Percentiles rank a stretch among this genome's conserved stretches.
Conservation (phyloP, 2,113 vertebrate species). For the Trinectes maculatus region DNA sequence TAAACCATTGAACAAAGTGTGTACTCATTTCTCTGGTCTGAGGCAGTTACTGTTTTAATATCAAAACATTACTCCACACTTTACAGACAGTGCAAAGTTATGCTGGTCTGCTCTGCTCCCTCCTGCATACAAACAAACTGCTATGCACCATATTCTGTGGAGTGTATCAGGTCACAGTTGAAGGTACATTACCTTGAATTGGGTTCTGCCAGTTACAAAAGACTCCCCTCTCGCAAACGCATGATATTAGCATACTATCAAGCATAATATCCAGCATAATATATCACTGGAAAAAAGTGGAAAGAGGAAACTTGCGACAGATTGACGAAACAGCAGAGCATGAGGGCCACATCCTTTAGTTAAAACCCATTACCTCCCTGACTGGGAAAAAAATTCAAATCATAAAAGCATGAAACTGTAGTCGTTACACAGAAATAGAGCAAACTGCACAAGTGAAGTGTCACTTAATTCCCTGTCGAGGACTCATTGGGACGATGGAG, state of each 20-base stretch:
- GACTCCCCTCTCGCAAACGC: constrained; percentile 30
- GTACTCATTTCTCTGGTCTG: constrained; percentile 34
- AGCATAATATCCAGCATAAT: constrained; percentile 32
- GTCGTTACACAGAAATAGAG: background rate
- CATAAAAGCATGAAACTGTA: background rate
- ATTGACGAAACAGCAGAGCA: constrained; percentile 13
- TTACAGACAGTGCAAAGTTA: constrained; percentile 30
- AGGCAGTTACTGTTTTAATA: constrained; percentile 36
- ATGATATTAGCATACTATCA: constrained; percentile 42
- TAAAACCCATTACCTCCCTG: constrained; percentile 11
- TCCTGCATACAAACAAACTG: constrained; percentile 31
- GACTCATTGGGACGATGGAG: background rate
- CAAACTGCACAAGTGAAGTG: background rate
- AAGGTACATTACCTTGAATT: constrained; percentile 38
- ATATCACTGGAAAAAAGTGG: constrained; percentile 11
- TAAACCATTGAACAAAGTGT: constrained; percentile 50
- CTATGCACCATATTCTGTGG: constrained; percentile 16
- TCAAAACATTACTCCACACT: constrained; percentile 46
- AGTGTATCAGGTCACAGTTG: constrained; percentile 27
- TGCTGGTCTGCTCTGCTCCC: constrained; percentile 40
- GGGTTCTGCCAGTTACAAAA: constrained; percentile 28
- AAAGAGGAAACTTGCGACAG: constrained; percentile 5
- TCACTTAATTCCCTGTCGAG: background rate
- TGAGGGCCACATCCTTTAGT: constrained; percentile 14
- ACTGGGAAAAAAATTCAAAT: background rate